Evolutionary conservation across 2,113 vertebrate genomes (phyloP).

Genomic region (Aptenodytes patagonicus): DNA sequence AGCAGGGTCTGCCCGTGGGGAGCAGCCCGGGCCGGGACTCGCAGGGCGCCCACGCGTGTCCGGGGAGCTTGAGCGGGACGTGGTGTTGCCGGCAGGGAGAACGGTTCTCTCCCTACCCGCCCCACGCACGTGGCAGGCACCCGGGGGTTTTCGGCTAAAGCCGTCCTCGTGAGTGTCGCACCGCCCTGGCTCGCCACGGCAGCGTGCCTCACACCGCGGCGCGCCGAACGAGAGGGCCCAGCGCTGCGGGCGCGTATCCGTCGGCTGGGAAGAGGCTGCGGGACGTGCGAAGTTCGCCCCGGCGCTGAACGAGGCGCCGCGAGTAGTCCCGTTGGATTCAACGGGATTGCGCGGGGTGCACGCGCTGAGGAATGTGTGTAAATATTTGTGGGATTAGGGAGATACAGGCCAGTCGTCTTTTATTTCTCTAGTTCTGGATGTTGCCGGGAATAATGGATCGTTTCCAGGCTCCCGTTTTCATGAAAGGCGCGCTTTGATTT

Average conservation of each 20-base stretch:
- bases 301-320: rapidly evolving
- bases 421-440: not conserved
- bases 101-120: not conserved
- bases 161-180: rapidly evolving
- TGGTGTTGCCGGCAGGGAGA: not conserved
- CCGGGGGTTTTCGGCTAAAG: too few relatives aligned
- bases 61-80: not conserved
- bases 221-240: rapidly evolving
- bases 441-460: not conserved
- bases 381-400: not conserved
- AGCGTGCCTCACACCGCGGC: rapidly evolving
- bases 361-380: not conserved
- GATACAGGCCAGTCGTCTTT: not conserved
- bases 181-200: rapidly evolving
- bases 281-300: rapidly evolving
- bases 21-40: not conserved
- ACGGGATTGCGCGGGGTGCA: rapidly evolving
- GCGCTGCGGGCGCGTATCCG: rapidly evolving
- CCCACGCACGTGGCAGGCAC: not conserved
- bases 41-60: rapidly evolving
- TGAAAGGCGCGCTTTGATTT: not conserved
- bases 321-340: not conserved
- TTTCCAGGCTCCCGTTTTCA: not conserved
- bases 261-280: rapidly evolving
- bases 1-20: not conserved